Evolutionary conservation across 2,797 vertebrate species (phyloP).

Genomic region (Gymnodraco acuticeps): DNA sequence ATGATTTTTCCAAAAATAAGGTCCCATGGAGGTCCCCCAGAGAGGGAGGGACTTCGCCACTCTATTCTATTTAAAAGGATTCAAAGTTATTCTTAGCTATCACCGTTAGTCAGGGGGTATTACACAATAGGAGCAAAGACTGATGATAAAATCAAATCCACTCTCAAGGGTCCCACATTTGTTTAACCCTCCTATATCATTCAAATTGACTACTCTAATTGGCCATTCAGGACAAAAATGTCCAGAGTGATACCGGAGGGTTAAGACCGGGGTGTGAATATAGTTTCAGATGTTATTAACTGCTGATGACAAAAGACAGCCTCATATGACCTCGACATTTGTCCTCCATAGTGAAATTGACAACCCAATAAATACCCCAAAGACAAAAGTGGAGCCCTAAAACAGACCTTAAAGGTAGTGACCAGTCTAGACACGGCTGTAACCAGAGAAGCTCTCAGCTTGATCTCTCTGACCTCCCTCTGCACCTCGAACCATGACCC

Average conservation of each 20-base stretch:
- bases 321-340: neutral
- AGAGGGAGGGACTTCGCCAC: no score
- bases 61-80: neutral
- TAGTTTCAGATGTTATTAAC: neutral
- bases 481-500: slow-evolving; percentile 26
- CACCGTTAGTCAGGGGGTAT: neutral
- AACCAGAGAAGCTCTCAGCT: slow-evolving; percentile 39
- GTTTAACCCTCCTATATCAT: neutral
- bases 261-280: no score
- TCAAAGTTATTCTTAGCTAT: neutral
- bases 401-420: slow-evolving; percentile 2
- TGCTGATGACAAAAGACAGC: neutral
- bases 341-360: neutral
- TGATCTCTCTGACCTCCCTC: slow-evolving; percentile 47
- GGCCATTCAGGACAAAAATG: no score
- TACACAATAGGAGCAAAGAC: neutral
- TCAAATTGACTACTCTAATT: no score
- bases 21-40: no score
- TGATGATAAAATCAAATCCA: neutral
- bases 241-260: no score
- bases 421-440: slow-evolving; percentile 31
- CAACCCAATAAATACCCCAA: neutral
- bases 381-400: neutral
- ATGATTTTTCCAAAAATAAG: no score
- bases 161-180: neutral